Conservation (phyloP, 2,888 invertebrate genomes). For the Noctua fimbriata region DNA sequence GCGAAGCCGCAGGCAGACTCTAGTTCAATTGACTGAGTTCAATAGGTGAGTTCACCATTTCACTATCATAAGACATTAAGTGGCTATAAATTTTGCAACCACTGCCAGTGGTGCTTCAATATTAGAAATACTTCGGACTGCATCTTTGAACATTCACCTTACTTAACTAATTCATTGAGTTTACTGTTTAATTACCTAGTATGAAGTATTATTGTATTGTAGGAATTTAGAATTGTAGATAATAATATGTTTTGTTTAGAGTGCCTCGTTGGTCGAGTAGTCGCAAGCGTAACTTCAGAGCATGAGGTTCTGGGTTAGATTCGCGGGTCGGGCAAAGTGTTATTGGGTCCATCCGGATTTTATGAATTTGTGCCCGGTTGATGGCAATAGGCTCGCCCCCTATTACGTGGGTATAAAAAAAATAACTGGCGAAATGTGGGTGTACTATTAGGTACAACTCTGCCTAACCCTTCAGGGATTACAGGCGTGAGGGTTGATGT, state of each 20-base stretch:
- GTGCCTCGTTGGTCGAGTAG: not conserved
- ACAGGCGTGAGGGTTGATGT: not conserved
- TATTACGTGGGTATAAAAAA: too few relatives aligned
- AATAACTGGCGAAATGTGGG: not conserved
- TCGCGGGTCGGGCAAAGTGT: not conserved
- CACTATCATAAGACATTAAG: constrained; percentile 53
- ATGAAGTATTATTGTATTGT: constrained; percentile 1
- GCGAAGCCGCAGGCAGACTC: not conserved
- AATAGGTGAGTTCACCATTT: constrained; percentile 59
- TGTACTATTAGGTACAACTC: not conserved
- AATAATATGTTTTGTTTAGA: not conserved
- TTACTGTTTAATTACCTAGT: not conserved
- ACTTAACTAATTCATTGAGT: constrained; percentile 16
- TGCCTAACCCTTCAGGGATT: not conserved
- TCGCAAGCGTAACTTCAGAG: not conserved
- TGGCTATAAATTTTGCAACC: constrained; percentile 58
- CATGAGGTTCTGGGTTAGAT: not conserved
- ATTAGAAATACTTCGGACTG: constrained; percentile 12
- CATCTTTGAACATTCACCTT: constrained; percentile 37
- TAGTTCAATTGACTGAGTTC: constrained; percentile 46
- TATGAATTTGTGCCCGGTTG: not conserved
- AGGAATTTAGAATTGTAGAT: constrained; percentile 3
- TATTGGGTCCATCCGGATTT: not conserved
- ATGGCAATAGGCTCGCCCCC: not conserved
- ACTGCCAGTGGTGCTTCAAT: constrained; percentile 17